Conservation (phyloP, 2,888 invertebrate species). For the Cephus pygmeus region DNA sequence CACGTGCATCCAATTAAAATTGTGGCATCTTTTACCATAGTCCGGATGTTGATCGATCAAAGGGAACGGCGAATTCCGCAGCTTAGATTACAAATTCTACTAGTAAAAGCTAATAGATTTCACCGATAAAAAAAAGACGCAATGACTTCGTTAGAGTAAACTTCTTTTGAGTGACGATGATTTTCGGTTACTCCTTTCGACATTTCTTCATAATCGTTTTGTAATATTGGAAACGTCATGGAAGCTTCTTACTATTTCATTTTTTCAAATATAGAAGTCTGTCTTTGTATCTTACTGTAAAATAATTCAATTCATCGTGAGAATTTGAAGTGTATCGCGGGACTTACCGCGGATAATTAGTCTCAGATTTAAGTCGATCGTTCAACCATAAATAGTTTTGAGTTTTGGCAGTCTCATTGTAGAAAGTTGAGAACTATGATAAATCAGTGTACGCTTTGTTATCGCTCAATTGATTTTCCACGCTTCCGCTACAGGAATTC, state of each 20-base stretch:
- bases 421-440: not conserved
- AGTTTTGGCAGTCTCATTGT: not conserved
- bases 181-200: not conserved
- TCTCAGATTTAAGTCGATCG: not conserved
- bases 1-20: not conserved
- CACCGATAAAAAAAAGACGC: not conserved
- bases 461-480: not conserved
- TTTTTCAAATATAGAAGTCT: not conserved
- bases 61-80: not conserved
- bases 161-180: not conserved
- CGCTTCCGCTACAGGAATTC: not conserved
- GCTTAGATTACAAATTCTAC: not conserved
- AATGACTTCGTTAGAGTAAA: not conserved
- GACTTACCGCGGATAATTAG: not conserved
- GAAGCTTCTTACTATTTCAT: not conserved
- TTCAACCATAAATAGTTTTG: not conserved
- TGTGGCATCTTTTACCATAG: not conserved
- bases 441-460: not conserved
- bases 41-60: not conserved
- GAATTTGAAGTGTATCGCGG: not conserved
- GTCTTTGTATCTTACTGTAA: not conserved
- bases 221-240: not conserved
- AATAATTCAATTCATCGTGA: not conserved
- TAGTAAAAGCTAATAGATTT: not conserved
- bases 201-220: not conserved